phyloP scores from a whole-genome alignment of 2,113 vertebrate species.

The Myocastor coypus region DNA sequence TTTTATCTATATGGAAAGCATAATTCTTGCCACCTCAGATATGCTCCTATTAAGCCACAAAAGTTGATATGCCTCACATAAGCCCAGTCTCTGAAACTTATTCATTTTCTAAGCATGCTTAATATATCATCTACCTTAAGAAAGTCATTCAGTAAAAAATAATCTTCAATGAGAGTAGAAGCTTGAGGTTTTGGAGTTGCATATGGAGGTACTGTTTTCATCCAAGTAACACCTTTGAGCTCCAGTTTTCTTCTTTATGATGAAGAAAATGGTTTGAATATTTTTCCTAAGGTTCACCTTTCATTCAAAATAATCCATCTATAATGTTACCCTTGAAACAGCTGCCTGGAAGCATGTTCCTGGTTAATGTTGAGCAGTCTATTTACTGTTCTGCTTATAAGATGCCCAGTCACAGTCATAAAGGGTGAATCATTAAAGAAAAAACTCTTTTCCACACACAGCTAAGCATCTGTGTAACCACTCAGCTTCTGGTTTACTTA shows the following conservation, averaged over 20 bases:
- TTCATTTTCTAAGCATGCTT: neutral
- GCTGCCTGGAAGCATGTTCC: neutral
- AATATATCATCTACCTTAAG: neutral
- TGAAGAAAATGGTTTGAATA: neutral
- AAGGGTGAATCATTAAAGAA: neutral
- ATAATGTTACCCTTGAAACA: neutral
- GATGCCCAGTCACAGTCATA: neutral
- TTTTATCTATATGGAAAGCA: neutral
- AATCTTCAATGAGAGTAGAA: neutral
- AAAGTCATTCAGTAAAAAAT: neutral
- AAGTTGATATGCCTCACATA: neutral
- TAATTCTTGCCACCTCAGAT: neutral
- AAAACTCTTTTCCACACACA: neutral
- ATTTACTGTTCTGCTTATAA: neutral
- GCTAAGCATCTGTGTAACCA: neutral
- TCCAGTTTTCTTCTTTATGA: neutral
- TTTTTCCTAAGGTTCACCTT: neutral
- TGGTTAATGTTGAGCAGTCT: neutral
- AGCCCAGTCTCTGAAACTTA: neutral
- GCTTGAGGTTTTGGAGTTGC: neutral
- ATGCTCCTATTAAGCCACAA: neutral
- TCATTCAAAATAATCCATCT: neutral
- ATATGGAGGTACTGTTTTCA: neutral
- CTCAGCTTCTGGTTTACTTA: neutral
- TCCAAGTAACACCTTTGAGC: neutral